phyloP scores from a whole-genome alignment of 2,113 vertebrate species.

The Ariopsis seemanni region DNA sequence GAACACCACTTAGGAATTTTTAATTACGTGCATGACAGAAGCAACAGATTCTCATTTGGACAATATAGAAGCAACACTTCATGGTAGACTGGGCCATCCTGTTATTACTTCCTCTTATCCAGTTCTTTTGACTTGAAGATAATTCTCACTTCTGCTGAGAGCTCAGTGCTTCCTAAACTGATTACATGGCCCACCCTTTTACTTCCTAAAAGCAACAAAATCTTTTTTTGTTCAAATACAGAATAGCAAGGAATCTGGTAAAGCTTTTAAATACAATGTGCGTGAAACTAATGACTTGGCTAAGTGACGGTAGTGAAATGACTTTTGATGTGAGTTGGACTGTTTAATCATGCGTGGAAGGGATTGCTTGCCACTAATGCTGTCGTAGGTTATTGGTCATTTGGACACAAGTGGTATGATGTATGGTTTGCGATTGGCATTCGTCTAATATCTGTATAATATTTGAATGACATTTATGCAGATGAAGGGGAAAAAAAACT shows the following conservation, averaged over 20 bases:
- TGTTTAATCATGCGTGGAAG: slow-evolving; percentile 22
- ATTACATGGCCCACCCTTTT: slow-evolving; percentile 11
- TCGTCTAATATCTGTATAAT: not conserved
- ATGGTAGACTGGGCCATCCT: slow-evolving; percentile 1
- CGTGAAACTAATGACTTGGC: not conserved
- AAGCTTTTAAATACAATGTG: not conserved
- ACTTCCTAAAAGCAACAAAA: not conserved
- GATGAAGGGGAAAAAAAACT: not conserved
- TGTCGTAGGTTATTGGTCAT: slow-evolving; percentile 1
- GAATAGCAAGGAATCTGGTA: not conserved
- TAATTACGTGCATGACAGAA: not conserved
- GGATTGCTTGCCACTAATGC: slow-evolving; percentile 3
- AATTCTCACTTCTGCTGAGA: slow-evolving; percentile 50
- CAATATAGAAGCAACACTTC: slow-evolving; percentile 1
- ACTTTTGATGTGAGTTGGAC: slow-evolving; percentile 39
- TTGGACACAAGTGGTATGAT: not conserved
- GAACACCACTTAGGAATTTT: not conserved
- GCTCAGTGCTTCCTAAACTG: slow-evolving; percentile 11
- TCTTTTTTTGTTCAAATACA: slow-evolving; percentile 1
- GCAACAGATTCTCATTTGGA: slow-evolving; percentile 2
- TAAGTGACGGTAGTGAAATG: slow-evolving; percentile 16
- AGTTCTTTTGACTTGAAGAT: slow-evolving; percentile 11
- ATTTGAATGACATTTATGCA: not conserved
- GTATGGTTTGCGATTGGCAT: not conserved
- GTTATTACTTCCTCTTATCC: slow-evolving; percentile 44